These are phyloP conservation scores for Beris morrisii DNA, from an alignment of 2,888 invertebrate genomes.

Conservation along the genomic window DNA sequence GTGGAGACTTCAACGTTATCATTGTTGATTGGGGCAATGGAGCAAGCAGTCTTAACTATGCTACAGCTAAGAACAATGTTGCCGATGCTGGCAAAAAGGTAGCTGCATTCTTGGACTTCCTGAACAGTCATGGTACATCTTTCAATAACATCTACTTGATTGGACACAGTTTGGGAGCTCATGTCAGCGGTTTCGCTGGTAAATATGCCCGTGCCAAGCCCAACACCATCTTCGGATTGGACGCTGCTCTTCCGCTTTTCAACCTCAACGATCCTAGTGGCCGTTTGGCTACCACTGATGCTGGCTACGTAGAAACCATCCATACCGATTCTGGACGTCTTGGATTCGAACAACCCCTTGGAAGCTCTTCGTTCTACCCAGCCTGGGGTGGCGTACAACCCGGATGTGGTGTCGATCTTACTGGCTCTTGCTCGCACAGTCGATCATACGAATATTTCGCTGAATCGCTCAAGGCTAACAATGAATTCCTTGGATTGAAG, in stretches of 20 bases:
- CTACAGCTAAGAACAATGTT: constrained; percentile 57
- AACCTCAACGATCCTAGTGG: constrained; percentile 42
- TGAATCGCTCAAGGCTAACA: constrained; percentile 15
- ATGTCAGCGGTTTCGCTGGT: constrained; percentile 62
- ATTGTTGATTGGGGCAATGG: constrained; percentile 62
- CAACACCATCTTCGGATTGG: constrained; percentile 58
- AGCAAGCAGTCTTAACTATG: constrained; percentile 61
- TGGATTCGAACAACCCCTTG: constrained; percentile 40
- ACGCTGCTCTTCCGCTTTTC: constrained; percentile 44
- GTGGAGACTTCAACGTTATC: constrained; percentile 60
- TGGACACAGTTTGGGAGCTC: constrained; percentile 64
- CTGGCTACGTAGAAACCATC: constrained; percentile 43
- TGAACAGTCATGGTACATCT: constrained; percentile 58
- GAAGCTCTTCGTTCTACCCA: constrained; percentile 44
- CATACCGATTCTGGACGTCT: constrained; percentile 42
- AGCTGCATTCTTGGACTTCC: constrained; percentile 47
- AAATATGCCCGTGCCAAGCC: constrained; percentile 59
- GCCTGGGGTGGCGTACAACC: constrained; percentile 43
- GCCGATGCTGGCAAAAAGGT: constrained; percentile 44
- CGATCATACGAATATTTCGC: constrained; percentile 33
- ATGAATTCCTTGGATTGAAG: background rate
- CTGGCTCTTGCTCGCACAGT: constrained; percentile 34
- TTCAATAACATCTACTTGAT: constrained; percentile 57
- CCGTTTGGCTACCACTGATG: constrained; percentile 38
- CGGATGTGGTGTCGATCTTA: constrained; percentile 41